These are phyloP conservation scores for Philereme vetulata DNA, from an alignment of 2,888 invertebrate species.

Conservation along the genomic window DNA sequence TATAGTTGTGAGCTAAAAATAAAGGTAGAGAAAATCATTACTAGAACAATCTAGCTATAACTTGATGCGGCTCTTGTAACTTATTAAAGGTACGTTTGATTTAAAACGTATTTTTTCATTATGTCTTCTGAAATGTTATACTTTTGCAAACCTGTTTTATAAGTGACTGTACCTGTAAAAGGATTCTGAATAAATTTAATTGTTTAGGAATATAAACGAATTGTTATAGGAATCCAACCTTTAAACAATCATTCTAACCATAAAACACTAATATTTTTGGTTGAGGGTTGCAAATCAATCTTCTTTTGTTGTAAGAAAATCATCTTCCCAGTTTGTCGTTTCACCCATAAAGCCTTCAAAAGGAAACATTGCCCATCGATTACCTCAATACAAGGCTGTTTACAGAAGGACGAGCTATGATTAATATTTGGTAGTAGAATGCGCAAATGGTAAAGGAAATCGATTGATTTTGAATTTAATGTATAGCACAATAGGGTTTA, in stretches of 20 bases:
- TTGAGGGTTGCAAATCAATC: constrained; percentile 4
- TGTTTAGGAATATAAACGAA: too few species aligned
- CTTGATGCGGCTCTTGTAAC: neutral
- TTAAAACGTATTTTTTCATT: too few species aligned
- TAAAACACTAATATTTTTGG: neutral
- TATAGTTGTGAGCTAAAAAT: neutral
- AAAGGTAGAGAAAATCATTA: neutral
- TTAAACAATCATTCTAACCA: neutral
- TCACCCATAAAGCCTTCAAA: constrained; percentile 1
- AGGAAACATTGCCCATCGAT: constrained; percentile 1
- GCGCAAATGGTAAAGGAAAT: neutral
- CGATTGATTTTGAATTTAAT: too few species aligned
- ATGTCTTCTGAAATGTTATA: too few species aligned
- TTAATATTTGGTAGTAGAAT: neutral
- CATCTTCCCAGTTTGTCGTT: constrained; percentile 7
- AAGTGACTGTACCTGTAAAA: too few species aligned
- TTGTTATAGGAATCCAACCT: too few species aligned
- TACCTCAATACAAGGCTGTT: constrained; percentile 5
- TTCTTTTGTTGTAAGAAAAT: constrained; percentile 8
- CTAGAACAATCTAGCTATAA: neutral
- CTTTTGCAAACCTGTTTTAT: too few species aligned
- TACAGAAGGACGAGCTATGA: neutral
- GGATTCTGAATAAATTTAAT: too few species aligned
- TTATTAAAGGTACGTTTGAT: too few species aligned
- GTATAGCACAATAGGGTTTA: too few species aligned